Evolutionary conservation across 2,113 vertebrate species (phyloP).

Genomic region (Calypte anna): DNA sequence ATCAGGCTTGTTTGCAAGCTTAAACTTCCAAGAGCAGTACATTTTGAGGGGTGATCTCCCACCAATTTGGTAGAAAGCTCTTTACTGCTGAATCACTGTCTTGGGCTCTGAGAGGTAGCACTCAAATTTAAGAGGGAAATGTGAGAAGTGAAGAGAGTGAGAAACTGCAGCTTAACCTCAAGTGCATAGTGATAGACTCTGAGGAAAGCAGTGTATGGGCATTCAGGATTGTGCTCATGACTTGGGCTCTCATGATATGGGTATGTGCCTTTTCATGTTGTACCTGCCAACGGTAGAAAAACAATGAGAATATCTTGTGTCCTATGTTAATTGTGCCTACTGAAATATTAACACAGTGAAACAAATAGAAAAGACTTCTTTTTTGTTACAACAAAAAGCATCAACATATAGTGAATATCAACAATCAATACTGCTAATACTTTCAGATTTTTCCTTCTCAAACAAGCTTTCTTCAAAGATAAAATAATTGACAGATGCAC

Average conservation of each 20-base stretch:
- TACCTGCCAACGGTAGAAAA: neutral
- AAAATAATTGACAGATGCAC: neutral
- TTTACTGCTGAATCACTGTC: neutral
- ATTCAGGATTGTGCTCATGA: neutral
- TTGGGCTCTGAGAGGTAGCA: neutral
- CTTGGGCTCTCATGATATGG: accelerated
- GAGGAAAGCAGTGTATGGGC: neutral
- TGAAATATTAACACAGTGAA: neutral
- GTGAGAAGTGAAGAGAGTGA: neutral
- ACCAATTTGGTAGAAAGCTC: neutral
- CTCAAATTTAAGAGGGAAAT: neutral
- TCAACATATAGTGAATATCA: neutral
- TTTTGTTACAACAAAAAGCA: neutral
- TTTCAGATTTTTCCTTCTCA: neutral
- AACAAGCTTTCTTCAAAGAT: neutral
- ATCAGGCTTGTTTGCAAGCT: constrained; percentile 22
- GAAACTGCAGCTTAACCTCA: neutral
- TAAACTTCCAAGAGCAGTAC: neutral
- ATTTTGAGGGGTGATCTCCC: neutral
- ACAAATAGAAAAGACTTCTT: neutral
- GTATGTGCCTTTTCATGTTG: neutral
- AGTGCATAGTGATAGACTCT: neutral
- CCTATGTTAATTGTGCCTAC: neutral
- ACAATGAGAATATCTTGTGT: neutral
- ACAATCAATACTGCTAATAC: neutral